phyloP scores from a whole-genome alignment of 2,113 vertebrate species.

The Pseudolaguvia tuberculata region DNA sequence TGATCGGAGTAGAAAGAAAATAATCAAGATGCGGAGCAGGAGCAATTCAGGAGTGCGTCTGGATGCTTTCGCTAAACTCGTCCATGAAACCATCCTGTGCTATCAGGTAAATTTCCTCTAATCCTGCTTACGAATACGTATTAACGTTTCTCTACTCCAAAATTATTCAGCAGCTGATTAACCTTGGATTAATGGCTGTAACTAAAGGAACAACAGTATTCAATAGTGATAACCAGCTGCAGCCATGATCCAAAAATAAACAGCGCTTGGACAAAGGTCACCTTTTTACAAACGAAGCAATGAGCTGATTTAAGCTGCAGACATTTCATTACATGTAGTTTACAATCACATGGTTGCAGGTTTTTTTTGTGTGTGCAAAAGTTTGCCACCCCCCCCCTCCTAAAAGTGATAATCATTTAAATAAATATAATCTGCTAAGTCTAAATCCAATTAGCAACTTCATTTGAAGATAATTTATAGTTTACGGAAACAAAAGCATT shows the following conservation, averaged over 20 bases:
- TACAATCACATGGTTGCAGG: too few species aligned
- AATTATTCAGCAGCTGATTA: too few species aligned
- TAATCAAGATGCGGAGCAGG: constrained; percentile 81
- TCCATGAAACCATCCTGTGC: constrained; percentile 89
- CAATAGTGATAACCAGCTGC: not conserved
- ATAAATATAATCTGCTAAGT: too few species aligned
- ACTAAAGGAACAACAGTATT: not conserved
- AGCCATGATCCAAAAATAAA: constrained; percentile 52
- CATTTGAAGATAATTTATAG: too few species aligned
- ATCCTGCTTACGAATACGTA: constrained; percentile 12
- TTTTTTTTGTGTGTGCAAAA: not conserved
- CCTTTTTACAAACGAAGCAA: constrained; percentile 43
- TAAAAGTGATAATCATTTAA: too few species aligned
- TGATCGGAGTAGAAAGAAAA: not conserved
- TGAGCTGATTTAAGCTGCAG: constrained; percentile 45
- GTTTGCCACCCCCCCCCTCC: too few species aligned
- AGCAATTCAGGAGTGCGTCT: constrained; percentile 93
- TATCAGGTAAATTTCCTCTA: constrained; percentile 77
- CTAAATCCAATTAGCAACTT: too few species aligned
- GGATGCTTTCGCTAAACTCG: constrained; percentile 85
- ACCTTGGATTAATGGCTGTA: not conserved
- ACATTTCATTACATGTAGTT: constrained; percentile 24
- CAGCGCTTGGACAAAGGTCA: constrained; percentile 64
- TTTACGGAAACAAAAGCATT: too few species aligned
- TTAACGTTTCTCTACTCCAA: not conserved